Base-by-base conservation (phyloP, 2,888 invertebrate species). In the Anorthoa munda region DNA sequence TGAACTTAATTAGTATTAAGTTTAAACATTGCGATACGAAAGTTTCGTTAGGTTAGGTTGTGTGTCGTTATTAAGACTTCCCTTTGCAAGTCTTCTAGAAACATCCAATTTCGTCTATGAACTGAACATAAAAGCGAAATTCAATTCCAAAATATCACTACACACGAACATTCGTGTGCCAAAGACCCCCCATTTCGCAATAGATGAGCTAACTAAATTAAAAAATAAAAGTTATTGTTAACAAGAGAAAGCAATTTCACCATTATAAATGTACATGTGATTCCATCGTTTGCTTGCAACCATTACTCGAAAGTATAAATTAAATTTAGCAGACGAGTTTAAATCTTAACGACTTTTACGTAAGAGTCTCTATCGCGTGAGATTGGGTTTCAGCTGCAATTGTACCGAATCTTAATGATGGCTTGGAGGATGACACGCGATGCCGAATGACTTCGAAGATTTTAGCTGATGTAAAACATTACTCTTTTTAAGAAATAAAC, bases 221-320 rank as follows among this genome's bases (percentile, higher is more conserved):
- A 86, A 86, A 86, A 82, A 85, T 82, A 86, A 86, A 85, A 86
- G 84, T 86, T 80, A 85, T 86, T 85, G 86, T 87, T 88, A 88
- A 89, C 87, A 88, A 91, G 93, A 89, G 93, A 93, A 93, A 93
- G 93, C 87, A 86, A 88, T 88, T 86, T 89, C 88, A 85, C 89
- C 79, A 86, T 86, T 87, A 89, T 82, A 89, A 90, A 90, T 88
- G 87, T 90, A 90, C 92, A 93, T 91, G 92, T 92, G 91, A 92
- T 92, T 83, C 90, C 89, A 92, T 91, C 93, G 88, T 93, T 93
- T 90, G 87, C 89, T 81, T 81, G 75, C 75, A 68, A 79, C 82
- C 87, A 88, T 86, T 79, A 81, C 79, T 79, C 74, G 85, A 83
- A 86, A 83, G 88, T 90, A 89, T 86, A 90, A 91, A 92, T 92